Conservation (phyloP, 2,888 invertebrate genomes). For the Xanthia icteritia region DNA sequence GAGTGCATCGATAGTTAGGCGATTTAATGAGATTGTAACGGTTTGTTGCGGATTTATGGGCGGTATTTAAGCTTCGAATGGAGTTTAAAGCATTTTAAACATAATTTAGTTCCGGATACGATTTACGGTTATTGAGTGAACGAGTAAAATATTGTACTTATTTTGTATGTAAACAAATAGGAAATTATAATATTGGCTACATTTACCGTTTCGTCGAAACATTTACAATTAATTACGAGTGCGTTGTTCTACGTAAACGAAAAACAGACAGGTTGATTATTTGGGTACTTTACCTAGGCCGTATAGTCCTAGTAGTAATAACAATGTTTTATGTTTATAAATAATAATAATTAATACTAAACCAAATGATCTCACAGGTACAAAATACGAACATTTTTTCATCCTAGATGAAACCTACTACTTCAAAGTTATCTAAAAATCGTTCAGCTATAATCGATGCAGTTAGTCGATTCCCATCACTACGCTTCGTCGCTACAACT, state of each 20-base stretch:
- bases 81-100: conserved; percentile 52
- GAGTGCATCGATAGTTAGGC: conserved; percentile 55
- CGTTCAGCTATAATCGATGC: conserved; percentile 37
- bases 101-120: conserved; percentile 40
- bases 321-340: no score
- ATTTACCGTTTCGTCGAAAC: not conserved
- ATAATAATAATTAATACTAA: no score
- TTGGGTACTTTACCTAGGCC: not conserved
- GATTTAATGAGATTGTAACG: conserved; percentile 60
- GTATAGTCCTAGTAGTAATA: not conserved
- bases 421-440: conserved; percentile 16
- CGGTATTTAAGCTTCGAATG: conserved; percentile 50
- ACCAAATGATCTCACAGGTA: not conserved
- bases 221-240: not conserved
- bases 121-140: conserved; percentile 39
- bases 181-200: conserved; percentile 9
- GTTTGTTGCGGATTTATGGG: conserved; percentile 57
- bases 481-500: conserved; percentile 70
- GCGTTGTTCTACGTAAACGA: not conserved
- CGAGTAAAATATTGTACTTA: conserved; percentile 17
- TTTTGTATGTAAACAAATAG: conserved; percentile 17
- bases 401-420: not conserved
- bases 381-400: not conserved
- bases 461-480: conserved; percentile 52
- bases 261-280: no score